A percentile compares a stretch with the other conserved stretches of the same genome.
Conservation (phyloP, 2,888 invertebrate species). For the Busseola fusca region DNA sequence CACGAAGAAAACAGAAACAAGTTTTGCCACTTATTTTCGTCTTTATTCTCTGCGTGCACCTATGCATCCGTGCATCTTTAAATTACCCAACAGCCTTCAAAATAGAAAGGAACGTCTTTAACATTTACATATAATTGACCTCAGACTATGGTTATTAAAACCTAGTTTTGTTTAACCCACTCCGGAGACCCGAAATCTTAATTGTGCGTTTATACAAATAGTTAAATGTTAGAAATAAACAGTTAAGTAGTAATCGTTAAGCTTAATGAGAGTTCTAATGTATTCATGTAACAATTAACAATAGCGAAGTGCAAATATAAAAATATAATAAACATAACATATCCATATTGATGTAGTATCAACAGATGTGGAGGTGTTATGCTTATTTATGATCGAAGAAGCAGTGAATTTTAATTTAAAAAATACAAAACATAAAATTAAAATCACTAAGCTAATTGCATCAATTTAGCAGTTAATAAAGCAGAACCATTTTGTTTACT, state of each 20-base stretch:
- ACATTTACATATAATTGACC: slow-evolving; percentile 50
- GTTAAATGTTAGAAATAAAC: slow-evolving; percentile 26
- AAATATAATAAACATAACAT: slow-evolving; percentile 4
- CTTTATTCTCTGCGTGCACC: slow-evolving; percentile 36
- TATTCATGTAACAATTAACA: neutral
- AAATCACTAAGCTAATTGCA: slow-evolving; percentile 11
- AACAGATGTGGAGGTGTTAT: no score
- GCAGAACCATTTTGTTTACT: slow-evolving; percentile 17
- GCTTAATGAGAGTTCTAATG: slow-evolving; percentile 22
- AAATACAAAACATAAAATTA: slow-evolving; percentile 1
- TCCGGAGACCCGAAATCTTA: slow-evolving; percentile 46
- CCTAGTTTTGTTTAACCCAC: slow-evolving; percentile 52
- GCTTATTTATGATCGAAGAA: neutral
- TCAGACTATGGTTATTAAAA: slow-evolving; percentile 49
- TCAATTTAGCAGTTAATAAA: slow-evolving; percentile 19
- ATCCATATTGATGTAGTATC: neutral
- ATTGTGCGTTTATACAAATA: slow-evolving; percentile 39
- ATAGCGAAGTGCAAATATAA: neutral
- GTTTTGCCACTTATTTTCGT: slow-evolving; percentile 49
- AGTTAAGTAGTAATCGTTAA: slow-evolving; percentile 33
- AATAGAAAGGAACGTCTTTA: slow-evolving; percentile 56
- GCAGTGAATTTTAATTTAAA: neutral
- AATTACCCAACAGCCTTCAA: slow-evolving; percentile 55
- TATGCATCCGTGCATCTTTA: slow-evolving; percentile 51
- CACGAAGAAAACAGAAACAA: slow-evolving; percentile 45